These are phyloP conservation scores for Mactromeris polynyma DNA, from an alignment of 2,888 invertebrate species.

Conservation along the genomic window DNA sequence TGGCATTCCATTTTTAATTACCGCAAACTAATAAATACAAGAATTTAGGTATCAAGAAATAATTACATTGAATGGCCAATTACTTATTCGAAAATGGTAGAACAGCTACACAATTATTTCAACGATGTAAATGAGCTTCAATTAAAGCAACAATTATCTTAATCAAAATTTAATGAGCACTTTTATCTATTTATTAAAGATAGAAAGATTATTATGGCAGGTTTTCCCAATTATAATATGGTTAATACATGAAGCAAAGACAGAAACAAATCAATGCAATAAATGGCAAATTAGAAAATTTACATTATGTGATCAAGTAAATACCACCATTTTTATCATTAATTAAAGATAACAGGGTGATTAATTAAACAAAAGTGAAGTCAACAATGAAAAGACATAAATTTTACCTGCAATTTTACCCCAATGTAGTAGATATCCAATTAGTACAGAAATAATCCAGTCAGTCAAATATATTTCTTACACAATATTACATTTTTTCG, in stretches of 20 bases:
- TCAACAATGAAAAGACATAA: background rate
- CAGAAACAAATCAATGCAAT: background rate
- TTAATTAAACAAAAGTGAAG: background rate
- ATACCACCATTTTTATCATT: constrained; percentile 8
- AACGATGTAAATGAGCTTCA: background rate
- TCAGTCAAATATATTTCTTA: background rate
- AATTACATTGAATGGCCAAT: background rate
- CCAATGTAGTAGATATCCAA: background rate
- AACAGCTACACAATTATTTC: constrained; percentile 4
- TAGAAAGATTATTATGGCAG: background rate
- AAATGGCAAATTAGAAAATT: constrained; percentile 4
- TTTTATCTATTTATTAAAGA: background rate
- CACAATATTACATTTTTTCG: background rate
- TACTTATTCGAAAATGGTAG: background rate
- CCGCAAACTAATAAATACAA: background rate
- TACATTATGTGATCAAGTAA: background rate
- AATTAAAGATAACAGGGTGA: background rate
- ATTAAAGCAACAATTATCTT: background rate
- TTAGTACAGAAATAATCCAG: background rate
- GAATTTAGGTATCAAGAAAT: background rate
- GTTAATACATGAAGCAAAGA: background rate
- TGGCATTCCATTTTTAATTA: background rate
- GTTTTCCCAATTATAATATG: background rate
- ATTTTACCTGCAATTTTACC: constrained; percentile 20
- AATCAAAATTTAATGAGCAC: constrained; percentile 8